Percentiles rank a stretch among this genome's conserved stretches.
Conservation (phyloP, 2,797 vertebrate species). For the Pipistrellus kuhlii region DNA sequence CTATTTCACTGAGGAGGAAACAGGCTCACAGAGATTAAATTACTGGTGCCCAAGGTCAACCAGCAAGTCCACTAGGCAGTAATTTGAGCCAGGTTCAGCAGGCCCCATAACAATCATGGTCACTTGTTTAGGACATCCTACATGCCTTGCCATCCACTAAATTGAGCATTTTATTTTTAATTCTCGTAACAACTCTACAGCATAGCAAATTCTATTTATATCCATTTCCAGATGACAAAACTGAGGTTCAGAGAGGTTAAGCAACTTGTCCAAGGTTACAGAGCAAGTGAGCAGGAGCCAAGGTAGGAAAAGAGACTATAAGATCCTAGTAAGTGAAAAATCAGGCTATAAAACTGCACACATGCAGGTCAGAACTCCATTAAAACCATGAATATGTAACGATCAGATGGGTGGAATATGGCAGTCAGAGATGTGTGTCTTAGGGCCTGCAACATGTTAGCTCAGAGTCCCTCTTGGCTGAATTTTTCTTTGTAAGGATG, state of each 20-base stretch:
- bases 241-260: slow-evolving; percentile 13
- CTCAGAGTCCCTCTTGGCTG: background rate
- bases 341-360: background rate
- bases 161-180: background rate
- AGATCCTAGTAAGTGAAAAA: background rate
- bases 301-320: background rate
- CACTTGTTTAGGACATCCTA: background rate
- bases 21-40: background rate
- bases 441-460: background rate
- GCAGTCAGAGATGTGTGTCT: background rate
- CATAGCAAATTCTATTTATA: background rate
- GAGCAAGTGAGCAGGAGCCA: background rate
- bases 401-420: background rate
- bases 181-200: background rate
- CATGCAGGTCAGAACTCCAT: background rate
- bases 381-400: background rate
- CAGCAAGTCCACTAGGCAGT: background rate
- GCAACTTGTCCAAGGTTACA: background rate
- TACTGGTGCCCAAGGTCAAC: background rate
- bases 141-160: background rate
- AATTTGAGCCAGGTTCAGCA: background rate
- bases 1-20: background rate
- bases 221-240: background rate
- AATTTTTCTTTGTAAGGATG: background rate
- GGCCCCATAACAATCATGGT: background rate